A percentile compares a stretch with the other conserved stretches of the same genome.
Evolutionary conservation across 2,113 vertebrate species (phyloP).

Genomic region (Octodon degus): DNA sequence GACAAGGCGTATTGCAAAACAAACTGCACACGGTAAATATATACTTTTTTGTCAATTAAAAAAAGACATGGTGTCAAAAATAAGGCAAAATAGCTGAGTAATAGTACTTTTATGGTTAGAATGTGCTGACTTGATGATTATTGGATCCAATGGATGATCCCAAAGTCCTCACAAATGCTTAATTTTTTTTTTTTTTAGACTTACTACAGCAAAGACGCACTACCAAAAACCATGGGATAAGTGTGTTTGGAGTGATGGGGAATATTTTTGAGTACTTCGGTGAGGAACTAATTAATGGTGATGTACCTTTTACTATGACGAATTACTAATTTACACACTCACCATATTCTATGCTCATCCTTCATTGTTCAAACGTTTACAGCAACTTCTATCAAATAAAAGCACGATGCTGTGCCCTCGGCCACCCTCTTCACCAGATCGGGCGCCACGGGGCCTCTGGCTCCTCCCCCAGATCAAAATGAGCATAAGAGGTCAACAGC

Average conservation of each 20-base stretch:
- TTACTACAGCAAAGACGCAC: not conserved
- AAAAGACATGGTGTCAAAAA: not conserved
- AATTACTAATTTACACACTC: not conserved
- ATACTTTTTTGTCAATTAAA: not conserved
- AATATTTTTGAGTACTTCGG: not conserved
- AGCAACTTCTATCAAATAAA: not conserved
- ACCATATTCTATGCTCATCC: not conserved
- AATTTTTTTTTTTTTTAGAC: not conserved
- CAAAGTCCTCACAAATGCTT: not conserved
- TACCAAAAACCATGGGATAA: not conserved
- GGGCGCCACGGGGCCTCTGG: not conserved
- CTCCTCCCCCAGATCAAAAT: not conserved
- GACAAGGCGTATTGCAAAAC: not conserved
- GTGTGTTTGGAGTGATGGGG: not conserved
- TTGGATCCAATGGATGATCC: not conserved
- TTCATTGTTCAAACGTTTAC: not conserved
- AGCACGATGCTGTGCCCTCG: no score
- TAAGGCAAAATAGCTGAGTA: not conserved
- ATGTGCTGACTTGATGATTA: not conserved
- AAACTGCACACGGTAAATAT: not conserved
- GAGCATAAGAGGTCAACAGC: not conserved
- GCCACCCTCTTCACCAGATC: not conserved
- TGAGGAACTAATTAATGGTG: not conserved
- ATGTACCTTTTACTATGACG: not conserved
- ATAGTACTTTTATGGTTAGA: not conserved